Evolutionary conservation across 2,888 invertebrate genomes (phyloP).

Genomic region (Salticus scenicus): DNA sequence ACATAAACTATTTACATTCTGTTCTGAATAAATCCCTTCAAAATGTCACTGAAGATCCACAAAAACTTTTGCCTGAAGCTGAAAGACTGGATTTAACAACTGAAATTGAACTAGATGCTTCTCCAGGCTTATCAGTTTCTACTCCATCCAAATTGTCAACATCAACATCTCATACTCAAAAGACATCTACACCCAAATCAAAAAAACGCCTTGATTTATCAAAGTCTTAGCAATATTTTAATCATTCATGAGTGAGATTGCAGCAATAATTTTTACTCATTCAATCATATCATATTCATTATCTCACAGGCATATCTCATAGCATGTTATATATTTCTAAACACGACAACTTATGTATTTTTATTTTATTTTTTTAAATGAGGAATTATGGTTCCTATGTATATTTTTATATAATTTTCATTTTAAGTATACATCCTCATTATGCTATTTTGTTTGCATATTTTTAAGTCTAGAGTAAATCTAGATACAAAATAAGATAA

Average conservation of each 20-base stretch:
- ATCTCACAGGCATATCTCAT: neutral
- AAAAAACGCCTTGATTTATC: conserved; percentile 37
- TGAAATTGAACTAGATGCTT: conserved; percentile 70
- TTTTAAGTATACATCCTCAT: too few species aligned
- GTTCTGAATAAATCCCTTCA: conserved; percentile 85
- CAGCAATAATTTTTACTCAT: conserved; percentile 6
- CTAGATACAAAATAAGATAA: too few species aligned
- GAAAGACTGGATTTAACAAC: conserved; percentile 81
- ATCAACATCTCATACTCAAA: conserved; percentile 18
- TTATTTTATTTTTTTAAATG: too few species aligned
- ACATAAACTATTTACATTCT: conserved; percentile 89
- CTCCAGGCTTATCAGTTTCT: conserved; percentile 31
- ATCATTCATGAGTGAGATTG: too few species aligned
- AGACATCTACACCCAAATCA: conserved; percentile 59
- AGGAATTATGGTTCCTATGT: too few species aligned
- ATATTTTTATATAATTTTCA: too few species aligned
- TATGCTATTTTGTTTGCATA: too few species aligned
- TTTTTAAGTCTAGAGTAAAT: too few species aligned
- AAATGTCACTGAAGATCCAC: conserved; percentile 88
- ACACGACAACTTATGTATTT: too few species aligned
- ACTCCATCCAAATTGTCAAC: conserved; percentile 61
- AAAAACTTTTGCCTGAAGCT: conserved; percentile 92
- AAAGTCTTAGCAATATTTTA: conserved; percentile 4
- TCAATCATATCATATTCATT: neutral
- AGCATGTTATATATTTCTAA: too few species aligned